These are phyloP conservation scores for Cordylochernes scorpioides DNA, from an alignment of 2,888 invertebrate genomes.

Conservation along the genomic window DNA sequence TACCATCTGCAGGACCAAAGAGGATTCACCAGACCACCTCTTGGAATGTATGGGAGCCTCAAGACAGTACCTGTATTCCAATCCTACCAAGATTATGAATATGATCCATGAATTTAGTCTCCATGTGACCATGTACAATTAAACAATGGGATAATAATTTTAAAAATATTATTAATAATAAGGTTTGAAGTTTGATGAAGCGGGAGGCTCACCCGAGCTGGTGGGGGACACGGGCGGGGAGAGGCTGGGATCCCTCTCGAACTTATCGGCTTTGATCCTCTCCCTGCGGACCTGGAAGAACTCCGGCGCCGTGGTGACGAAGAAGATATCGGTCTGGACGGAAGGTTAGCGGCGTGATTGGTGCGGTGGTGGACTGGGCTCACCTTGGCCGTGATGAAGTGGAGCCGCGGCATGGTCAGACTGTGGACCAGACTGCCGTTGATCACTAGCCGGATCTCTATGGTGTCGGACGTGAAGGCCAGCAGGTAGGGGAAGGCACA, in stretches of 20 bases:
- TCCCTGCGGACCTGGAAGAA: conserved; percentile 33
- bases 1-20: too few relatives aligned
- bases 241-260: conserved; percentile 25
- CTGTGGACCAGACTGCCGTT: conserved; percentile 70
- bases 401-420: conserved; percentile 57
- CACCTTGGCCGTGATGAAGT: conserved; percentile 39
- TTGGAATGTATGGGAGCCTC: too few relatives aligned
- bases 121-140: too few relatives aligned
- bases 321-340: conserved; percentile 33
- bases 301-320: conserved; percentile 40
- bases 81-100: too few relatives aligned
- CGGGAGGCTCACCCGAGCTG: conserved; percentile 28
- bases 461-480: conserved; percentile 57
- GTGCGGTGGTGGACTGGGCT: conserved; percentile 5
- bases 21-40: too few relatives aligned
- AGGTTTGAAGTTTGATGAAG: too few relatives aligned
- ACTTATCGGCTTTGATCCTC: conserved; percentile 28
- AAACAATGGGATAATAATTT: too few relatives aligned
- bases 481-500: conserved; percentile 74
- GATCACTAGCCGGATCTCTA: conserved; percentile 64
- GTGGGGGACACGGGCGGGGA: conserved; percentile 32
- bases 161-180: too few relatives aligned
- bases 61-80: too few relatives aligned
- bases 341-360: too few relatives aligned
- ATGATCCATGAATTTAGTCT: too few relatives aligned